Percentiles rank a stretch among this genome's conserved stretches.
Evolutionary conservation across 2,797 vertebrate species (phyloP).

Genomic region (Chiloscyllium punctatum): DNA sequence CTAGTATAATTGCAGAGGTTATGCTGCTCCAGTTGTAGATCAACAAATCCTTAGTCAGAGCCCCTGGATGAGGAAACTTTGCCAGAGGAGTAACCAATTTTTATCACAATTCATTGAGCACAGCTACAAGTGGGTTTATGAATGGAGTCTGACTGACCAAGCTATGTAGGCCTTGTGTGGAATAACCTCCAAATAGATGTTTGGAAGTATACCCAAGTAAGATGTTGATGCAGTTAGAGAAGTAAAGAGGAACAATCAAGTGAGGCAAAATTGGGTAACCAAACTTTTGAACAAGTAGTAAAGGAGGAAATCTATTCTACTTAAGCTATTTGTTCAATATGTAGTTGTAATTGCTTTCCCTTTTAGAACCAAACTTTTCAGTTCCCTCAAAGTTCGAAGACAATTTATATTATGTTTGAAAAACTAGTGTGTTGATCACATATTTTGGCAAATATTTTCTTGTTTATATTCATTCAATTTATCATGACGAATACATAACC

Average conservation of each 20-base stretch:
- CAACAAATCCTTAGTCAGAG: neutral
- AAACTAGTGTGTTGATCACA: neutral
- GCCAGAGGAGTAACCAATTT: neutral
- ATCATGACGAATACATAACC: neutral
- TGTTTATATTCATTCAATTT: neutral
- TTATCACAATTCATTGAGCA: neutral
- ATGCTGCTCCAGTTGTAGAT: neutral
- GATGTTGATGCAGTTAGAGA: neutral
- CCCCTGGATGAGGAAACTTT: neutral
- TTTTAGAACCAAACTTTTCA: neutral
- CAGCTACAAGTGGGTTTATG: neutral
- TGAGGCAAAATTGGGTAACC: neutral
- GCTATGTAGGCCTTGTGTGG: too few species aligned
- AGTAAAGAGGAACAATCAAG: neutral
- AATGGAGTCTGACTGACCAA: neutral
- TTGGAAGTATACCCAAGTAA: neutral
- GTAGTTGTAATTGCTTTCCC: neutral
- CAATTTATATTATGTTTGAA: neutral
- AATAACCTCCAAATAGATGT: neutral
- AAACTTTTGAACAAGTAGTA: neutral
- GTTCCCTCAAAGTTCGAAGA: neutral
- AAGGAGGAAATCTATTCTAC: neutral
- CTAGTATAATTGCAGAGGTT: neutral
- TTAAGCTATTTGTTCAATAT: neutral
- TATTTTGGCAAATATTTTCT: neutral